These are phyloP conservation scores for Berghia stephanieae DNA, from an alignment of 1,140 invertebrate species.

Conservation along the genomic window DNA sequence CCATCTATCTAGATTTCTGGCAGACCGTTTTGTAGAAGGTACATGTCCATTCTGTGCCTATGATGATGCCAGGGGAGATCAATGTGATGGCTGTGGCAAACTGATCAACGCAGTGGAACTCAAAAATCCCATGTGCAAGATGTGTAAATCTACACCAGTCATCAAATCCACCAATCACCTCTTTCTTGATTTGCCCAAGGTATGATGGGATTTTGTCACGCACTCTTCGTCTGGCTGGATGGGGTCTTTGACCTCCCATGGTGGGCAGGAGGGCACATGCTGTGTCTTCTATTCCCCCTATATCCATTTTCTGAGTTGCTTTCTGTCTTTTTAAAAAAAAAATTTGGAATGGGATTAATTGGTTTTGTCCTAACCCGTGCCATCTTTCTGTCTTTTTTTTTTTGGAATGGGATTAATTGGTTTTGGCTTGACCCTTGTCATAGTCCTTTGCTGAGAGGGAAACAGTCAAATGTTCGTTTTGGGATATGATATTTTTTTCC, in stretches of 20 bases:
- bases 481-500: too few species aligned
- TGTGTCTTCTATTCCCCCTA: too few species aligned
- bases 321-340: too few species aligned
- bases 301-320: too few species aligned
- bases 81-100: slow-evolving; percentile 98
- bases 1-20: slow-evolving; percentile 76
- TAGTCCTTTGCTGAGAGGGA: too few species aligned
- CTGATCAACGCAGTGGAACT: slow-evolving; percentile 95
- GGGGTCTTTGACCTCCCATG: too few species aligned
- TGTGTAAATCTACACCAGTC: slow-evolving; percentile 81
- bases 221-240: too few species aligned
- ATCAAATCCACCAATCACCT: slow-evolving; percentile 86
- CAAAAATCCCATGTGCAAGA: slow-evolving; percentile 89
- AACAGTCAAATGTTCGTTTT: too few species aligned
- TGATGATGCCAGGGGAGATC: slow-evolving; percentile 95
- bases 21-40: slow-evolving; percentile 95
- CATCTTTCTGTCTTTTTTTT: slow-evolving; percentile 41
- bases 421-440: too few species aligned
- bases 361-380: too few species aligned
- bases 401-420: background rate
- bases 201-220: too few species aligned
- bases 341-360: slow-evolving; percentile 33
- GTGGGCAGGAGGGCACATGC: too few species aligned
- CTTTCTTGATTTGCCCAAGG: slow-evolving; percentile 92
- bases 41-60: slow-evolving; percentile 93